Evolutionary conservation across 2,113 vertebrate genomes (phyloP), one percentile per base, ranked within the genome.

Genomic region (Tachuris rubrigastra): DNA sequence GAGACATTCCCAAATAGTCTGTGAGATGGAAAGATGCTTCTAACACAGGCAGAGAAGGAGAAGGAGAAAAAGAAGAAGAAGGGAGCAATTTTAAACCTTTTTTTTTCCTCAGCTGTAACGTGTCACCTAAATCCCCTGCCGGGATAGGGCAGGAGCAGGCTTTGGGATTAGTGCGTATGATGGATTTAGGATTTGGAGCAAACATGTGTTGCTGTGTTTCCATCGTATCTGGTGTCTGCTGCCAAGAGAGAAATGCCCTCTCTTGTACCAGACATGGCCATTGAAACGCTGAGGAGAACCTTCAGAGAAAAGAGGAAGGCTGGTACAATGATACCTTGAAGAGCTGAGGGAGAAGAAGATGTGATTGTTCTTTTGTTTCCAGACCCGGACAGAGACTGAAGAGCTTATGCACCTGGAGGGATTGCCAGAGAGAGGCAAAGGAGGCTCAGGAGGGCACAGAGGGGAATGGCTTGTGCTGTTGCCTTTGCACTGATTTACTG

Each of bases 161-260:
- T 97, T 94, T 91, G 66, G 98, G 99, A 99, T 99, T 99, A 99
- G 93, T 37, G 68, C 96, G 82, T 93, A 76, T 85, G 81, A 95
- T 96, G 98, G 99, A 98, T 98, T 99, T 98, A 98, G 97, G 97
- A 96, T 98, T 98, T 97, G 96, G 96, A 85, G 97, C 97, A 73
- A 94, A 97, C 98, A 98, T 97, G 98, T 97, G 95, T 96, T 92
- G 92, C 95, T 56, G 85, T 78, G 71, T 87, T 95, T 90, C 84
- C 85, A 67, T 83, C 3, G 1, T 71, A 17, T 67, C 66, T 37
- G 22, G 84, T 52, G 86, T 53, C 46, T 88, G 47, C 83, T 84
- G 85, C 78, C 89, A 23, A 9, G 81, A 47, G 88, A 87, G 86
- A 93, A 83, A 50, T 39, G 31, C 59, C 67, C 58, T 44, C 50